Evolutionary conservation across 1,140 invertebrate species (phyloP).

Genomic region (Heterodera schachtii): DNA sequence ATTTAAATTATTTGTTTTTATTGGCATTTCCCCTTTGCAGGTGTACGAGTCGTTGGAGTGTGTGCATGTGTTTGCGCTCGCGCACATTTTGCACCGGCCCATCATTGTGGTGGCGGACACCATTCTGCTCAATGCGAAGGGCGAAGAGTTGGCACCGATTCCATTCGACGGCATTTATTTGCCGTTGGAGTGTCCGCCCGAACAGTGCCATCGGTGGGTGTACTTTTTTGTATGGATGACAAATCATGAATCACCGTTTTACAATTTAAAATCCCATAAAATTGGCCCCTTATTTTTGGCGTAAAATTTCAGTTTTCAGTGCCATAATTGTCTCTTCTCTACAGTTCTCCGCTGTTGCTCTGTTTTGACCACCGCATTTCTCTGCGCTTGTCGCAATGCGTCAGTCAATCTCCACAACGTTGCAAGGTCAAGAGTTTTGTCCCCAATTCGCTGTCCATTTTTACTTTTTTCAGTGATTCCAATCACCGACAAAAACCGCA

Average conservation of each 20-base stretch:
- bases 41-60: slow-evolving; percentile 82
- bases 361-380: slow-evolving; percentile 89
- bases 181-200: slow-evolving; percentile 76
- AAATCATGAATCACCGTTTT: too few species aligned
- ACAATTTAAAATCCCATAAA: too few species aligned
- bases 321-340: too few species aligned
- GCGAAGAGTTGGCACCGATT: slow-evolving; percentile 83
- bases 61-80: slow-evolving; percentile 82
- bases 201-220: slow-evolving; percentile 71
- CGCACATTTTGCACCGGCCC: slow-evolving; percentile 80
- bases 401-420: slow-evolving; percentile 53
- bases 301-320: too few species aligned
- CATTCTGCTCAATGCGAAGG: slow-evolving; percentile 79
- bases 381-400: slow-evolving; percentile 81
- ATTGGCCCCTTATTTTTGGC: too few species aligned
- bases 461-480: slow-evolving; percentile 72
- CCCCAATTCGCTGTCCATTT: too few species aligned
- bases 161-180: slow-evolving; percentile 87
- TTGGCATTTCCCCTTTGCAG: slow-evolving; percentile 7
- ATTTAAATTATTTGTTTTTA: too few species aligned
- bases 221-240: too few species aligned
- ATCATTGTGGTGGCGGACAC: slow-evolving; percentile 86
- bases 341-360: slow-evolving; percentile 76
- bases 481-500: slow-evolving; percentile 75
- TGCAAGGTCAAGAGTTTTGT: slow-evolving; percentile 15